Conservation (phyloP, 2,888 invertebrate genomes). For the Lordiphosa andalusiaca region DNA sequence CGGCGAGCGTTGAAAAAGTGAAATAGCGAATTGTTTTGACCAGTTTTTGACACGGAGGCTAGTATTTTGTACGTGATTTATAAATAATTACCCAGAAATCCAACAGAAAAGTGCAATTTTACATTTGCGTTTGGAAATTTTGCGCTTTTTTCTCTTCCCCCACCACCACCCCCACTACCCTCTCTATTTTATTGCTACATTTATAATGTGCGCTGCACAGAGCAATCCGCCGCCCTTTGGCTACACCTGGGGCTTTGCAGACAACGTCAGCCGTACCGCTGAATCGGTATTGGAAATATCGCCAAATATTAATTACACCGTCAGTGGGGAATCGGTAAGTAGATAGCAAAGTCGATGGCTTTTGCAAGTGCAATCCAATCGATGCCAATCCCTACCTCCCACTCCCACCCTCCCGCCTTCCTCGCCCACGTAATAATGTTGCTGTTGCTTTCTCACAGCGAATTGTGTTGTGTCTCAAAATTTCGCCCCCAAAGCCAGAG, state of each 20-base stretch:
- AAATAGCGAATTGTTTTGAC: conserved; percentile 42
- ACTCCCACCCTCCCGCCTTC: conserved; percentile 16
- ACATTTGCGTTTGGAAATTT: conserved; percentile 76
- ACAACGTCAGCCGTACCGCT: conserved; percentile 78
- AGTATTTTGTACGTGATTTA: conserved; percentile 72
- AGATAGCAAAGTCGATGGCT: conserved; percentile 46
- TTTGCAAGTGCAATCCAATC: conserved; percentile 67
- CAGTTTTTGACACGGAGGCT: conserved; percentile 63
- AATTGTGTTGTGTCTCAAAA: conserved; percentile 65
- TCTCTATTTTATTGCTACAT: conserved; percentile 57
- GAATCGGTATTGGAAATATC: conserved; percentile 81
- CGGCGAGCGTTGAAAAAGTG: conserved; percentile 41
- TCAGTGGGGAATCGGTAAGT: conserved; percentile 80
- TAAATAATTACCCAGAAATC: conserved; percentile 63
- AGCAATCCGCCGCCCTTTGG: conserved; percentile 81
- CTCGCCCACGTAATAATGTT: conserved; percentile 57
- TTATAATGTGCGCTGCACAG: conserved; percentile 80
- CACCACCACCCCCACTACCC: conserved; percentile 35
- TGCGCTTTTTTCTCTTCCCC: conserved; percentile 76
- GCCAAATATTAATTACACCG: conserved; percentile 81
- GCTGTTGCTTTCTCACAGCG: conserved; percentile 72
- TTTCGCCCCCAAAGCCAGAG: conserved; percentile 33
- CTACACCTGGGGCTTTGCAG: conserved; percentile 80
- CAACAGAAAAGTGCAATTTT: conserved; percentile 73
- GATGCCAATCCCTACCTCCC: conserved; percentile 27